Evolutionary conservation across 1,140 invertebrate genomes (phyloP), one percentile per base, ranked within the genome.

Genomic region (Tetramorium parvispinum): DNA sequence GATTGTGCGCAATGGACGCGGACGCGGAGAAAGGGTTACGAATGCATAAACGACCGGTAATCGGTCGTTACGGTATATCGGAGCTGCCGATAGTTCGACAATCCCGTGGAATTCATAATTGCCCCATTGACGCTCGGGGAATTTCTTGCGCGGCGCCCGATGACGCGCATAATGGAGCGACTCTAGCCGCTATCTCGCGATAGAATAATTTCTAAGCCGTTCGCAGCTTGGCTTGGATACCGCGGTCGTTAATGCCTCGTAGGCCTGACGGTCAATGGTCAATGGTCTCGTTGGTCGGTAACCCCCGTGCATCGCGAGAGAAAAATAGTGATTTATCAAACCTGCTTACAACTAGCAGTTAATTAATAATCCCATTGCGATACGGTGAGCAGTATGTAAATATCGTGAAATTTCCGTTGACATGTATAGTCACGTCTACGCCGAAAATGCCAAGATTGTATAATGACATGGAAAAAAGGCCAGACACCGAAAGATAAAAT

Each of bases 61-160:
- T 83, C 85, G 16, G 21, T 70, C 46, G 87, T 87, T 81, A 88
- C 70, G 40, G 24, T 37, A 57, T 75, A 40, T 61, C 57, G 46
- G n/a, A 32, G 73, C 77, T 27, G 78, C 65, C 77, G 85, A 77
- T 83, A 76, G 81, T 85, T 85, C 49, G 81, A 90, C 88, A 85
- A 85, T 85, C 46, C 55, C 49, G 43, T 71, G 73, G 89, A 89
- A 89, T 89, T 81, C 61, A 77, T 89, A 90, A 90, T 90, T 89
- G 79, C 70, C 79, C 79, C 40, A 59, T 65, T 68, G 85, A 85
- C 85, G 85, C 86, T 61, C 78, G 81, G 75, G 76, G 71, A 89
- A 87, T 89, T 90, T 61, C 88, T 70, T 82, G 71, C 63, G 65
- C 32, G 37, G 57, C 57, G 77, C 6, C 16, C 76, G 27, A 55